Evolutionary conservation across 2,888 invertebrate genomes (phyloP), one percentile per base, ranked within the genome.

Genomic region (Himalopsyche anomala): DNA sequence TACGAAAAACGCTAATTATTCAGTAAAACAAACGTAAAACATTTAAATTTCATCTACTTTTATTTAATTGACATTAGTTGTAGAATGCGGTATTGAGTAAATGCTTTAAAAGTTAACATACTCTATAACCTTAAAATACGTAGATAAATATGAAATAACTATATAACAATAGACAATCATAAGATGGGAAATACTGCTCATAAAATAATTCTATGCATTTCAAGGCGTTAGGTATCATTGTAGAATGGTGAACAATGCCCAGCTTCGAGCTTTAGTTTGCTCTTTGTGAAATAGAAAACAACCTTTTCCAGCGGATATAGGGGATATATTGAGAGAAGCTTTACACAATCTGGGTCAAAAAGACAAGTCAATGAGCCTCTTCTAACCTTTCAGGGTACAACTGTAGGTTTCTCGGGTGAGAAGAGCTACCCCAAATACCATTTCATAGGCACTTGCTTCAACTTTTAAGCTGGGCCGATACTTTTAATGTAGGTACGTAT

Each of bases 291-390:
- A 45, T 28, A 51, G 56, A 83, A 83, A 79, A 86, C 56, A 62
- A 84, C 81, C 84, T 84, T 81, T 84, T 84, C 55, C 84, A 81
- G 81, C 84, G 80, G 74, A 56, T 51, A 85, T 56, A 62, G 84
- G 74, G 56, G 81, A 54, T 79, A 62, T 69, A 83, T 80, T 56
- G 82, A 84, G 86, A 83, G 45, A 74, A 51, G 38, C 83, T 74
- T 62, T 42, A 42, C 45, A 83, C 87, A 83, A 87, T 86, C 86
- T 86, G 84, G 86, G 87, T 87, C 86, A 87, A 85, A 86, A 86
- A 86, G 86, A 85, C 86, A 85, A 82, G 87, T 86, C 86, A 80
- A 85, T 86, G 87, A 85, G 83, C 83, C 80, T 84, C 84, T 28
- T 40, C 80, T 62, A 62, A 62, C 62, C 62, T 62, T 62, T 62